Evolutionary conservation across 2,113 vertebrate species (phyloP), one percentile per base, ranked within the genome.

Genomic region (Myodes glareolus): DNA sequence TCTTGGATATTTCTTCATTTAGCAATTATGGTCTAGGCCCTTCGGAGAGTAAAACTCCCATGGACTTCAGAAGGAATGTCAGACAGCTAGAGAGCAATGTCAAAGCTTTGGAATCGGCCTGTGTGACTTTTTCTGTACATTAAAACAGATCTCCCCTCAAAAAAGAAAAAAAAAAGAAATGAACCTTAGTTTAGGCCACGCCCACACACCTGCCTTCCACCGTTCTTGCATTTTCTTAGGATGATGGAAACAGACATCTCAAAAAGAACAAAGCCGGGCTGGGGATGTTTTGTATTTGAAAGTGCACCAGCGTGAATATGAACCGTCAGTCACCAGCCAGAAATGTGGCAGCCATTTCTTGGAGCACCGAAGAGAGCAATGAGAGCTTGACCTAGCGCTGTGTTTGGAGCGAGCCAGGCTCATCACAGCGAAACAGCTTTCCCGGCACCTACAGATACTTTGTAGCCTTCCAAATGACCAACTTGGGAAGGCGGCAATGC

Each of bases 171-270:
- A 96, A 88, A 96, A 88, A 42, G 95, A 96, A 76, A 29, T 42
- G 96, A 95, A 92, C 88, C 25, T 77, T 90, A 52, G 91, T 92
- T 97, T 97, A 98, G 96, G 96, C 97, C 94, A 76, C 97, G 93
- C 98, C 98, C 92, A 97, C 98, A 98, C 98, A 99, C 98, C 98
- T 98, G 98, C 97, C 81, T 97, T 97, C 97, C 95, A 88, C 97
- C 98, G 89, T 93, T 97, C 52, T 96, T 98, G 94, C 94, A 97
- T 95, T 98, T 97, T 98, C 90, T 98, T 94, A 95, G 94, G 92
- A 94, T 96, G 92, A 97, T 29, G 12, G 98, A 97, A 95, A 94
- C 92, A 97, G 97, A 94, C 93, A 95, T 97, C 75, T 91, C 73
- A 16, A 92, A 88, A 93, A 94, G 93, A 87, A 98, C 97, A 98